Base-by-base conservation (phyloP, 1,140 invertebrate genomes). In the Coelopa frigida region DNA sequence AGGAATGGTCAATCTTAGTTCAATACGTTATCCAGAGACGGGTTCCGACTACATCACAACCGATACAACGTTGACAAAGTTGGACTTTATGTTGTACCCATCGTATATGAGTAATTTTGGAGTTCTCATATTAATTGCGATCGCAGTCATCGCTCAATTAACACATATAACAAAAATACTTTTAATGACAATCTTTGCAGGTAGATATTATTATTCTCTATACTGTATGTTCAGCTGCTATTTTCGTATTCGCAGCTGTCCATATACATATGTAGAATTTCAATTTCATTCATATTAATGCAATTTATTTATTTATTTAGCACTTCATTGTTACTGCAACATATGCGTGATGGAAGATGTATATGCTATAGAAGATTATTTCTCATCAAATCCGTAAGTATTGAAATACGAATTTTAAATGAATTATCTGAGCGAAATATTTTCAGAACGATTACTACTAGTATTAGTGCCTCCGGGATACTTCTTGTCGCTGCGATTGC, bases 71-170 rank as follows among this genome's bases (percentile, higher is more conserved):
- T n/a, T n/a, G n/a, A n/a, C n/a, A n/a, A n/a, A n/a, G n/a, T n/a
- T n/a, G 24, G 43, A 45, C n/a, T 46, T 53, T 37, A 37, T 56
- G 57, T 73, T 80, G 3, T 83, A 83, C 66, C 84, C 85, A 22
- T 83, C 83, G 15, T 88, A 87, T 62, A 81, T 85, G 58, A 79
- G 78, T 31, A 81, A 83, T 65, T 80, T 83, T 56, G 74, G 74
- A 32, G 78, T 85, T n/a, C 64, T 88, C 21, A 78, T 81, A 26
- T 61, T 88, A 22, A 72, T 87, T 27, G 82, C 79, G 1, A 76
- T 83, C 14, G 80, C 85, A 5, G 77, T 87, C 52, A 78, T 87
- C 39, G 80, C 82, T 0, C 84, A 87, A 51, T 70, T 87, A 15
- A 80, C 81, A 46, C 83, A 87, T 67, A 60, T 86, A 12, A 73